Conservation (phyloP, 2,888 invertebrate genomes). For the Prosapia bicincta region DNA sequence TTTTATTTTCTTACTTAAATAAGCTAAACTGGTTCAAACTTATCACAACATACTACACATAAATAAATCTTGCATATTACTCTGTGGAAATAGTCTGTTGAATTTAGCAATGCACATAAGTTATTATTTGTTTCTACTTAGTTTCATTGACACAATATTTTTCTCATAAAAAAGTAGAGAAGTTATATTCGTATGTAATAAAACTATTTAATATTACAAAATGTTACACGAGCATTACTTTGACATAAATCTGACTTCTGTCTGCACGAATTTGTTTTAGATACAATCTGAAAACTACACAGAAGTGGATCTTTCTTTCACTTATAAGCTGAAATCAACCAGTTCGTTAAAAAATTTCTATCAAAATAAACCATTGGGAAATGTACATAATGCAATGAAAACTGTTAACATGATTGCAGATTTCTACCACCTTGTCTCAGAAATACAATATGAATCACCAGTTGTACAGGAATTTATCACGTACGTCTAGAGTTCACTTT, state of each 20-base stretch:
- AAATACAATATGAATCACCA: background rate
- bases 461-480: conserved; percentile 14
- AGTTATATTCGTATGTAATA: background rate
- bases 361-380: background rate
- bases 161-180: background rate
- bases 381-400: background rate
- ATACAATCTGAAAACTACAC: conserved; percentile 2
- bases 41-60: too few relatives aligned
- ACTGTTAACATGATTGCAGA: background rate
- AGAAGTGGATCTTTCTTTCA: conserved; percentile 1
- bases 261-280: background rate
- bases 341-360: background rate
- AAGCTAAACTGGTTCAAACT: too few relatives aligned
- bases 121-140: too few relatives aligned
- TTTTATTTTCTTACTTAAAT: too few relatives aligned
- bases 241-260: background rate
- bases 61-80: too few relatives aligned
- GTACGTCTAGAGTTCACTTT: too few relatives aligned
- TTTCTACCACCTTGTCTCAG: background rate
- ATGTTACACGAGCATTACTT: background rate
- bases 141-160: too few relatives aligned
- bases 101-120: too few relatives aligned
- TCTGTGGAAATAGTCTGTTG: too few relatives aligned
- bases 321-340: background rate
- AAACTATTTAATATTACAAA: background rate